A percentile compares a stretch with the other conserved stretches of the same genome.
These are phyloP conservation scores for Heliconius erato DNA, from an alignment of 2,888 invertebrate genomes.

Conservation along the genomic window DNA sequence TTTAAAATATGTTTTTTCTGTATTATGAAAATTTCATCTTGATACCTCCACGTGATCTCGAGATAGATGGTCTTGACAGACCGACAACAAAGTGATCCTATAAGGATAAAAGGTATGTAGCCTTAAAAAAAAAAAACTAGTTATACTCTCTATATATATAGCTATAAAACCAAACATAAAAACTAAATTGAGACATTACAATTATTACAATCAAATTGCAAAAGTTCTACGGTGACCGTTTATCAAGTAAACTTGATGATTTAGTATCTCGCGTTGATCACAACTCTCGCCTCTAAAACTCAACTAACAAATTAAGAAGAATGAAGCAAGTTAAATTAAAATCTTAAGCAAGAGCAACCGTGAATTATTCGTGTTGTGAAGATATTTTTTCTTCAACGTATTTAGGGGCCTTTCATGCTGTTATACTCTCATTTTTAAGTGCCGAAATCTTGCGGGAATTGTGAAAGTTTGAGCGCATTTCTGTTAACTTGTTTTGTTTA, in stretches of 20 bases:
- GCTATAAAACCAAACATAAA: no score
- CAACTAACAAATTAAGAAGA: slow-evolving; percentile 82
- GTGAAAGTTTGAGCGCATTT: slow-evolving; percentile 42
- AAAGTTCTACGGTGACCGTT: slow-evolving; percentile 29
- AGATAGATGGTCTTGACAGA: no score
- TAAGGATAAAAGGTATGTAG: no score
- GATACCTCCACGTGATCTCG: no score
- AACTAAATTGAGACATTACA: background rate
- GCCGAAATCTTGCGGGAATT: slow-evolving; percentile 42
- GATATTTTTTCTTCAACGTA: slow-evolving; percentile 50
- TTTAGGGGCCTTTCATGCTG: slow-evolving; percentile 49
- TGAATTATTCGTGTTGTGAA: slow-evolving; percentile 78
- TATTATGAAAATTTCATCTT: no score
- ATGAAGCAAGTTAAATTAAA: slow-evolving; percentile 84
- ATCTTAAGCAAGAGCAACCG: slow-evolving; percentile 65
- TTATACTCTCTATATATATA: no score
- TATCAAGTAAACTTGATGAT: slow-evolving; percentile 47
- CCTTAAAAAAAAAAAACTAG: no score
- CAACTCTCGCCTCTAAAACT: slow-evolving; percentile 59
- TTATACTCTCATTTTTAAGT: slow-evolving; percentile 39
- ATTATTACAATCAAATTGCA: slow-evolving; percentile 13
- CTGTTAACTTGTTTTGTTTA: background rate
- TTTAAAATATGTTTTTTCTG: no score
- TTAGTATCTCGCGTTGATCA: slow-evolving; percentile 45
- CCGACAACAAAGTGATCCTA: no score